phyloP scores from a whole-genome alignment of 2,113 vertebrate genomes.

The Lophura nycthemera region DNA sequence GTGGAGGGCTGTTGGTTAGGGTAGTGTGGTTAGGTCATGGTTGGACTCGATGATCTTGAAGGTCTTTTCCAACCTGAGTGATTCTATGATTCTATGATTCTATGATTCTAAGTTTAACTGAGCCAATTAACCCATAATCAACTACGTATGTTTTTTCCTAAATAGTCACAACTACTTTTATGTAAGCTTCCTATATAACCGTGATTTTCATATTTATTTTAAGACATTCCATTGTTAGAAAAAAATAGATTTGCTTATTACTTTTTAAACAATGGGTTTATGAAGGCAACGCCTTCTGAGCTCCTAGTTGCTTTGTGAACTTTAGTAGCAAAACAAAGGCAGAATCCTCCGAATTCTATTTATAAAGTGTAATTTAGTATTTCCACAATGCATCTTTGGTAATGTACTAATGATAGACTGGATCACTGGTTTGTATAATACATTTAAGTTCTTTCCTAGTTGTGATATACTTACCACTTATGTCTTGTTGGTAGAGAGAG shows the following conservation, averaged over 20 bases:
- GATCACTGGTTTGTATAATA: not conserved
- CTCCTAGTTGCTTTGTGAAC: not conserved
- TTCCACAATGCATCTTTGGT: not conserved
- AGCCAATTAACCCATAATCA: not conserved
- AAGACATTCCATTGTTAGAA: not conserved
- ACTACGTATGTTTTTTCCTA: not conserved
- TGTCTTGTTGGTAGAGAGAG: not conserved
- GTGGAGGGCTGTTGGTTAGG: too few relatives aligned
- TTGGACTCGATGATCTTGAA: too few relatives aligned
- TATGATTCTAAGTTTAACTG: not conserved
- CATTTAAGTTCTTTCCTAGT: not conserved
- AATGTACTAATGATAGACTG: not conserved
- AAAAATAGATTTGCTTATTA: not conserved
- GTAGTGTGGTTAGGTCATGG: too few relatives aligned
- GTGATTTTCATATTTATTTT: not conserved
- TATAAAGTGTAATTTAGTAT: not conserved
- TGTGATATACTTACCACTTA: not conserved
- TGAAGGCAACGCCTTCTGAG: not conserved
- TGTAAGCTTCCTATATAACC: not conserved
- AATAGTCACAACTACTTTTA: not conserved
- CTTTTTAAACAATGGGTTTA: not conserved
- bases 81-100: too few relatives aligned
- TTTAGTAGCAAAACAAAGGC: not conserved
- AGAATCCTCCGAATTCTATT: not conserved
- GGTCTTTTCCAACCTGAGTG: too few relatives aligned